Percentiles rank a stretch among this genome's conserved stretches.
Evolutionary conservation across 2,888 invertebrate species (phyloP).

Genomic region (Thalpophila matura): DNA sequence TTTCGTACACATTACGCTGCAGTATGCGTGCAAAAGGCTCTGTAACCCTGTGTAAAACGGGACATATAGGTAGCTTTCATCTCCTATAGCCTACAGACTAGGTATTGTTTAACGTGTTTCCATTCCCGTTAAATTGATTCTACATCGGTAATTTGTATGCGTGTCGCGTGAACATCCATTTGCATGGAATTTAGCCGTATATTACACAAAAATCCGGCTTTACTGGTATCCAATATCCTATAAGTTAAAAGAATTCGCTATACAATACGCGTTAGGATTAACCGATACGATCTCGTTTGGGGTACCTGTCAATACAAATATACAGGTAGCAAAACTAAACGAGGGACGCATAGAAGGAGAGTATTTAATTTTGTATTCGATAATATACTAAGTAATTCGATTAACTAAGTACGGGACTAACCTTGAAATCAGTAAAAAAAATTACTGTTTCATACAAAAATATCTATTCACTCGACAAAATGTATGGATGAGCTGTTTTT

Average conservation of each 20-base stretch:
- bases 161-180: conserved; percentile 47
- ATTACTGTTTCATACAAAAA: too few relatives aligned
- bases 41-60: conserved; percentile 1
- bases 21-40: not conserved
- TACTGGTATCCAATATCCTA: conserved; percentile 26
- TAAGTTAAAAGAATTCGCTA: conserved; percentile 5
- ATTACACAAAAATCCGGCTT: conserved; percentile 34
- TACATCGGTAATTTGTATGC: conserved; percentile 46
- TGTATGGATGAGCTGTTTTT: too few relatives aligned
- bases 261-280: conserved; percentile 27
- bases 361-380: too few relatives aligned
- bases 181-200: conserved; percentile 35
- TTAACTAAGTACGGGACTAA: too few relatives aligned
- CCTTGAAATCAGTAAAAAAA: too few relatives aligned
- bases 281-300: conserved; percentile 11
- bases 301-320: not conserved
- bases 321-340: not conserved
- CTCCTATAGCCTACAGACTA: not conserved
- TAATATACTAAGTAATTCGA: too few relatives aligned
- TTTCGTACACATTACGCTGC: too few relatives aligned
- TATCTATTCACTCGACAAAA: too few relatives aligned
- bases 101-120: conserved; percentile 15
- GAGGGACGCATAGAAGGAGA: too few relatives aligned
- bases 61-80: not conserved
- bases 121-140: conserved; percentile 47